Conservation (phyloP, 2,797 vertebrate genomes). For the Leucoraja ocellata region DNA sequence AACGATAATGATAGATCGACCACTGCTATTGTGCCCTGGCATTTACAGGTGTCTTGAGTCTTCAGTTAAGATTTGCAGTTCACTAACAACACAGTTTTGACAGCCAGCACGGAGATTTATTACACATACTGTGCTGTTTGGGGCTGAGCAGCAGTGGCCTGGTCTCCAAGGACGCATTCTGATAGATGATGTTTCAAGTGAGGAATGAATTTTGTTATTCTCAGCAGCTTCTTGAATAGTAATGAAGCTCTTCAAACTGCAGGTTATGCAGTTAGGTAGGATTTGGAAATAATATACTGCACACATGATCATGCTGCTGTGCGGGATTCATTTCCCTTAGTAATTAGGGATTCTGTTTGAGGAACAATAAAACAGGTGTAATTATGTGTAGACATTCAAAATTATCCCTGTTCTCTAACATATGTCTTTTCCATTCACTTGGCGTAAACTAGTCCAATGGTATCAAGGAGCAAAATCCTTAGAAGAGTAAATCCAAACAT, state of each 20-base stretch:
- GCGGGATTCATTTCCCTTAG: conserved; percentile 47
- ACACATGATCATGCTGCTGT: conserved; percentile 46
- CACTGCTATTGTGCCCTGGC: neutral
- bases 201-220: conserved; percentile 48
- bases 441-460: conserved; percentile 44
- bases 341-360: conserved; percentile 54
- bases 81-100: conserved; percentile 36
- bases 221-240: conserved; percentile 49
- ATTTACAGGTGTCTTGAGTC: conserved; percentile 37
- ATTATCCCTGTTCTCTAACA: conserved; percentile 53
- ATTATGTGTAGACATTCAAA: conserved; percentile 54
- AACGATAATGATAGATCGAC: conserved; percentile 33
- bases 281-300: conserved; percentile 45
- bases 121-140: conserved; percentile 44
- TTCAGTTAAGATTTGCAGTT: conserved; percentile 37
- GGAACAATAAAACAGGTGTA: conserved; percentile 51
- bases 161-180: conserved; percentile 47
- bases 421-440: conserved; percentile 55
- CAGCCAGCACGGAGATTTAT: conserved; percentile 37
- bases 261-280: conserved; percentile 43
- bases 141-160: conserved; percentile 46
- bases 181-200: conserved; percentile 49
- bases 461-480: neutral
- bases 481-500: conserved; percentile 18
- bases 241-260: conserved; percentile 43